A percentile compares a stretch with the other conserved stretches of the same genome.
Evolutionary conservation across 2,888 invertebrate species (phyloP).

Genomic region (Ophioninae sp.): DNA sequence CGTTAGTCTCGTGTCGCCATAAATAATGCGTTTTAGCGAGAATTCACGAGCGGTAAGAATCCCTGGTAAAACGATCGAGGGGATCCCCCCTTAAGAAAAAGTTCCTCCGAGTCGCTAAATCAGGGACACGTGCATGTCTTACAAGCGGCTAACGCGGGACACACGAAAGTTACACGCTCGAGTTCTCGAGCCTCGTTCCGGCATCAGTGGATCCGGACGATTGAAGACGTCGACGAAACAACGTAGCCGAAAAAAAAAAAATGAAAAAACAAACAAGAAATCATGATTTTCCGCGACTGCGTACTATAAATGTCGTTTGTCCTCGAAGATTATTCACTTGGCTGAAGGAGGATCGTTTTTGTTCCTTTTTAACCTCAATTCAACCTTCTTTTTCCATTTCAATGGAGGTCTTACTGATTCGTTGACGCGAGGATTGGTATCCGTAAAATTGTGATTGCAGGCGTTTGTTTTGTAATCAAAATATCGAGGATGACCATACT

Average conservation of each 20-base stretch:
- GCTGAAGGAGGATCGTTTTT: not conserved
- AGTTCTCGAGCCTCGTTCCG: constrained; percentile 57
- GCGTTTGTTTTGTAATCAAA: too few relatives aligned
- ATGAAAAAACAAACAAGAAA: not conserved
- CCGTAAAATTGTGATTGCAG: not conserved
- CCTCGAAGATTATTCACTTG: not conserved
- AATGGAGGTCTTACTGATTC: too few relatives aligned
- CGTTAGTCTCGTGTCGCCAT: not conserved
- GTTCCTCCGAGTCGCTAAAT: constrained; percentile 39
- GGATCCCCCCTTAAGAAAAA: constrained; percentile 13
- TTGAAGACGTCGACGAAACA: constrained; percentile 40
- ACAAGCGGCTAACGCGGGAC: constrained; percentile 15
- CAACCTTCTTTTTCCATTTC: not conserved
- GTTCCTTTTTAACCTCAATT: not conserved
- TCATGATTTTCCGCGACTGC: not conserved
- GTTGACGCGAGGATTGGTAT: not conserved
- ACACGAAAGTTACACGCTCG: constrained; percentile 44
- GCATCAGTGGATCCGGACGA: constrained; percentile 53
- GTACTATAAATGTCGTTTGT: not conserved
- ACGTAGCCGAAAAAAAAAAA: constrained; percentile 4
- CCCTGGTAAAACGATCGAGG: not conserved
- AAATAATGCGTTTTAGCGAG: constrained; percentile 40
- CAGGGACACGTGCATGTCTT: constrained; percentile 53
- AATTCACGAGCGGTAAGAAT: constrained; percentile 20
- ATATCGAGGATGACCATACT: too few relatives aligned